Evolutionary conservation across 1,140 invertebrate species (phyloP), one percentile per base, ranked within the genome.

Genomic region (Papilio polyxenes): DNA sequence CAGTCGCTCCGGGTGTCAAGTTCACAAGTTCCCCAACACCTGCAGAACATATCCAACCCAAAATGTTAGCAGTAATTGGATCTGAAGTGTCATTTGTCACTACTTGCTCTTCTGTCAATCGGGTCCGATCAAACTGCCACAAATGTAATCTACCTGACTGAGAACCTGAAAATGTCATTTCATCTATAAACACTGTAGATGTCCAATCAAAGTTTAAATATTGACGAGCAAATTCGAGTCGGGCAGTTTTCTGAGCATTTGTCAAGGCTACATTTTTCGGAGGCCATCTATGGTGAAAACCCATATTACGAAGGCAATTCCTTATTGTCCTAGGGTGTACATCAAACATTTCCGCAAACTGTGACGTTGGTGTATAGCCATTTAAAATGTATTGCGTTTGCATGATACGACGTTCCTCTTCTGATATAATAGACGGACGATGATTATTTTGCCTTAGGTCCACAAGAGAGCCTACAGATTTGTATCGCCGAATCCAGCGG

Each of bases 151-250:
- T 59, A 59, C 56, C 56, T 20, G 56, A 59, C 9, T 59, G 56
- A 8, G 56, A n/a, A 59, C 56, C 56, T 59, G 56, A 59, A 59
- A 59, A 59, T 59, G 56, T 59, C 56, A 59, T 59, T 59, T 59
- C 56, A 2, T 59, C 56, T 20, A 59, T 20, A 20, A 59, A 59
- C 17, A 59, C 56, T 59, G 56, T 59, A 59, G 56, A 59, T n/a
- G 56, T 20, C 56, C 56, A 59, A 8, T 59, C 56, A 20, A 59
- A 59, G 8, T 59, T 20, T 59, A 59, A 59, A 59, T 59, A 59
- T 59, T 59, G 56, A 2, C 56, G 56, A 9, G 56, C 56, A 9
- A 59, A 59, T 3, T 59, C 8, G n/a, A 59, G n/a, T 59, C 56
- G 17, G 56, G 56, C 56, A n/a, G 56, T 59, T 20, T 59, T 59